Base-by-base conservation (phyloP, 2,113 vertebrate species). In the Rhinoptilus africanus region DNA sequence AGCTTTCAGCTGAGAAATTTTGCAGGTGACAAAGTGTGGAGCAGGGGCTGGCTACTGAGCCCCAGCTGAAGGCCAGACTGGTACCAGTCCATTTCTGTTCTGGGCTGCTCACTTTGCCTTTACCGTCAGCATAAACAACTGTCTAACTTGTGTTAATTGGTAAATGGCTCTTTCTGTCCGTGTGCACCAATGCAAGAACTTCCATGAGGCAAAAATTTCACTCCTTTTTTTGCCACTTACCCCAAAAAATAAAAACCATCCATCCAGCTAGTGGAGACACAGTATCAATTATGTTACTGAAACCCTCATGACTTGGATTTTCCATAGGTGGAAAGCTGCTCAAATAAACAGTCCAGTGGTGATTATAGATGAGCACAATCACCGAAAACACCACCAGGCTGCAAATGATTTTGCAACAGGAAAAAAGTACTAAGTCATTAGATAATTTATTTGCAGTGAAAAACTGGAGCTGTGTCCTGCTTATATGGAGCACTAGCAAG, bases 371-470 rank as follows among this genome's bases (percentile, higher is more conserved):
- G 17, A 94, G 39, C 10, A 74, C 39, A 64, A 51, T 39, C 85
- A 85, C 62, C 30, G 77, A 72, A 78, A 91, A 93, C 16, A 6
- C 66, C 84, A 89, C 64, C 86, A 87, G 64, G 74, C 35, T 89
- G 89, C 91, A 93, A 96, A 95, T 80, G 67, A 92, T 78, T 93
- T n/a, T 86, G 77, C 92, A 85, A 94, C 21, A 85, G 66, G 45
- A 73, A 83, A 71, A 91, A 91, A 41, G 26, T 24, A 72, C 77
- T 7, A 87, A 92, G 78, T 82, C 84, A 87, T 95, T 82, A 89
- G 84, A 41, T 92, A 79, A 96, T 93, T 97, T 89, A 89, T 82
- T 79, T 82, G 80, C 80, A 89, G 81, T 39, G 86, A 69, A 89
- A 89, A 93, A 76, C 2, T 76, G 80, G 71, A 97, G 76, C 73